Evolutionary conservation across 2,113 vertebrate species (phyloP).

Genomic region (Centropus unirufus): DNA sequence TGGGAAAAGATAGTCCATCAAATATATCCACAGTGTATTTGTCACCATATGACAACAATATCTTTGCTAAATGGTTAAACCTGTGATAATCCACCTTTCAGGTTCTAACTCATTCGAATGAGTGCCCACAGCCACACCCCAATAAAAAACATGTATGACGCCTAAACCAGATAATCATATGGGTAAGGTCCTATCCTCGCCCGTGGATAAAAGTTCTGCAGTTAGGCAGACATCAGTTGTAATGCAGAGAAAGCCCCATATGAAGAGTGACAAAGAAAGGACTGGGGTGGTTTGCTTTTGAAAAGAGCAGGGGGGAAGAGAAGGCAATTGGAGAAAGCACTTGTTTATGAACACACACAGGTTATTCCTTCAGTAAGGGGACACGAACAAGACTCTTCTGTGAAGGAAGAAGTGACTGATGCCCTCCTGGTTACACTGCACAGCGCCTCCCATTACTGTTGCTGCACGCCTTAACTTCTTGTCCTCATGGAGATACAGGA

Average conservation of each 20-base stretch:
- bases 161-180: neutral
- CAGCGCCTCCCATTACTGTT: neutral
- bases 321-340: neutral
- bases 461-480: neutral
- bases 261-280: neutral
- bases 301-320: neutral
- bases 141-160: neutral
- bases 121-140: accelerated
- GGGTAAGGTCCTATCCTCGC: neutral
- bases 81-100: neutral
- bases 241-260: neutral
- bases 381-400: neutral
- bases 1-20: neutral
- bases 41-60: neutral
- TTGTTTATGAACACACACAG: neutral
- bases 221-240: neutral
- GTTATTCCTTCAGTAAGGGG: neutral
- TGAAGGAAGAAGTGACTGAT: neutral
- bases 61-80: neutral
- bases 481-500: neutral
- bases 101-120: neutral
- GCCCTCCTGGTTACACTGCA: neutral
- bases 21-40: neutral
- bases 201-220: neutral
- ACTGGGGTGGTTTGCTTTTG: neutral